Percentiles rank a stretch among this genome's conserved stretches.
Conservation (phyloP, 1,140 invertebrate species). For the Teleopsis dalmanni region DNA sequence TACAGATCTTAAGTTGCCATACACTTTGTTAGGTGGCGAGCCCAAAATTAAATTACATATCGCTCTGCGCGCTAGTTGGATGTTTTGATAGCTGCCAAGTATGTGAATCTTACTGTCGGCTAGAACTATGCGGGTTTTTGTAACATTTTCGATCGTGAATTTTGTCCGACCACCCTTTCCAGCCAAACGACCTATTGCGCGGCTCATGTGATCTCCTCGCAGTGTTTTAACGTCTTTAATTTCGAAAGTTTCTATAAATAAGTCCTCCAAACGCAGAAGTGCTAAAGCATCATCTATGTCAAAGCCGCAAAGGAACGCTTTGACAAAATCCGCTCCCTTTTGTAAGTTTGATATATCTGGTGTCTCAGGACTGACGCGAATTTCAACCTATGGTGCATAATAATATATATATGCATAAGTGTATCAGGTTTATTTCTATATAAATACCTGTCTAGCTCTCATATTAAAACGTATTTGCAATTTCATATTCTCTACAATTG, state of each 20-base stretch:
- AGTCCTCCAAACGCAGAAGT: slow-evolving; percentile 87
- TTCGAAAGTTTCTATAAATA: slow-evolving; percentile 97
- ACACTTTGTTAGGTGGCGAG: slow-evolving; percentile 91
- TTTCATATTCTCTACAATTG: slow-evolving; percentile 90
- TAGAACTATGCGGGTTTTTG: slow-evolving; percentile 95
- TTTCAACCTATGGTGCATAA: slow-evolving; percentile 20
- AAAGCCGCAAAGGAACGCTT: slow-evolving; percentile 94
- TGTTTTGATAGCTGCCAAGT: slow-evolving; percentile 95
- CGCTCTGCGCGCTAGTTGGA: slow-evolving; percentile 88
- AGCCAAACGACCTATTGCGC: slow-evolving; percentile 93
- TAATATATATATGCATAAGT: background rate
- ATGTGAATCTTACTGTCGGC: slow-evolving; percentile 97
- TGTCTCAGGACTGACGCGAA: slow-evolving; percentile 57
- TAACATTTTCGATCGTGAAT: slow-evolving; percentile 98
- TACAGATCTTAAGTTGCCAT: slow-evolving; percentile 83
- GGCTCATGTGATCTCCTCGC: slow-evolving; percentile 90
- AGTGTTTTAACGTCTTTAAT: slow-evolving; percentile 94
- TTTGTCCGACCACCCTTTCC: slow-evolving; percentile 97
- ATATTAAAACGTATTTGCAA: slow-evolving; percentile 93
- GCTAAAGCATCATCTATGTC: slow-evolving; percentile 96
- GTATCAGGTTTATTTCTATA: slow-evolving; percentile 49
- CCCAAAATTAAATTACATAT: slow-evolving; percentile 97
- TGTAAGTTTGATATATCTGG: slow-evolving; percentile 86
- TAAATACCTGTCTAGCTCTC: slow-evolving; percentile 71
- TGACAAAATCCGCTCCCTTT: slow-evolving; percentile 97